Percentiles rank a stretch among this genome's conserved stretches.
Conservation (phyloP, 1,140 invertebrate genomes). For the Zaprionus nigranus region DNA sequence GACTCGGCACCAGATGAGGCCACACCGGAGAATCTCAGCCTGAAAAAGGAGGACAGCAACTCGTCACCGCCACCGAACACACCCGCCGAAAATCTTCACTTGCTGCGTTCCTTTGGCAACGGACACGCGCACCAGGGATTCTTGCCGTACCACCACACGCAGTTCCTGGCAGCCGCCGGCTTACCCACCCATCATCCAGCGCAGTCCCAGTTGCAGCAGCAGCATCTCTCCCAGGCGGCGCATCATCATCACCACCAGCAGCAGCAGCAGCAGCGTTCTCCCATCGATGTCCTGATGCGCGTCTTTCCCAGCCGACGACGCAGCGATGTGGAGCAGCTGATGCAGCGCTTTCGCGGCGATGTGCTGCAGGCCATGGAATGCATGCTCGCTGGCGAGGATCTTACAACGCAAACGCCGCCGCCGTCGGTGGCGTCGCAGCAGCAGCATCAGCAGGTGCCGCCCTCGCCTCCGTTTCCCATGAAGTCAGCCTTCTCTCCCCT, state of each 20-base stretch:
- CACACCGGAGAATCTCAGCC: conserved; percentile 87
- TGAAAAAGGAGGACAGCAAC: conserved; percentile 85
- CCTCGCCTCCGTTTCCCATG: conserved; percentile 85
- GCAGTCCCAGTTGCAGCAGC: conserved; percentile 55
- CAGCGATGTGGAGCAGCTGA: conserved; percentile 92
- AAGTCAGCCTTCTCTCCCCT: conserved; percentile 91
- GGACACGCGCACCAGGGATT: conserved; percentile 79
- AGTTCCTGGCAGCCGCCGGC: conserved; percentile 80
- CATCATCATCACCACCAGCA: conserved; percentile 78
- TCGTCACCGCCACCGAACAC: conserved; percentile 81
- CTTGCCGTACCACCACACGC: conserved; percentile 85
- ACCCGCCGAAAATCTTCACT: conserved; percentile 74
- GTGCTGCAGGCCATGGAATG: conserved; percentile 96
- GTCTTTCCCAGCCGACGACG: conserved; percentile 94
- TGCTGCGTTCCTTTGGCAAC: conserved; percentile 73
- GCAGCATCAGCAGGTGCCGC: conserved; percentile 63
- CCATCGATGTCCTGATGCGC: conserved; percentile 90
- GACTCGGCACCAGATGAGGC: conserved; percentile 86
- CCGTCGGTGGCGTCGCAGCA: conserved; percentile 25
- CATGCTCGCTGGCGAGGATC: conserved; percentile 89
- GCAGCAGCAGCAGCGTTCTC: conserved; percentile 86
- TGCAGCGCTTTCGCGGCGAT: conserved; percentile 92
- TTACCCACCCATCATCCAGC: conserved; percentile 69
- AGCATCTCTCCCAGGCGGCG: conserved; percentile 78
- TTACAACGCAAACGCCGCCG: conserved; percentile 73